Percentiles rank a stretch among this genome's conserved stretches.
These are phyloP conservation scores for Alethe castanea DNA, from an alignment of 2,113 vertebrate genomes.

Conservation along the genomic window DNA sequence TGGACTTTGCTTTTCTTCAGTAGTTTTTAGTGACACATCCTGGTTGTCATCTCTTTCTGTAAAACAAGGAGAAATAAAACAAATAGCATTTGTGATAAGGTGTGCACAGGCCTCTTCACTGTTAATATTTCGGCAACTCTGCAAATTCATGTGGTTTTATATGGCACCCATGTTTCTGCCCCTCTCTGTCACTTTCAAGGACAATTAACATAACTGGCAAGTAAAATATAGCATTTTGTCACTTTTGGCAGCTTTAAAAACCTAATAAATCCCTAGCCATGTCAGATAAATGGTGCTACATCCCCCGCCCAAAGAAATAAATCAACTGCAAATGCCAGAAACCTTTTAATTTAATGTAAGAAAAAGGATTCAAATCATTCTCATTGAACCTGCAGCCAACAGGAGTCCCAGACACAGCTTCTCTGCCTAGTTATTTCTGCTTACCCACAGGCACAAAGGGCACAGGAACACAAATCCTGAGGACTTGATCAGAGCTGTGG, in stretches of 20 bases:
- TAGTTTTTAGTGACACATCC: constrained; percentile 77
- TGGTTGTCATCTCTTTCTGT: constrained; percentile 84
- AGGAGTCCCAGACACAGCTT: background rate
- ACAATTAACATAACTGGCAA: background rate
- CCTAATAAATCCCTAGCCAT: background rate
- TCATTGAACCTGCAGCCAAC: background rate
- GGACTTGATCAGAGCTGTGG: background rate
- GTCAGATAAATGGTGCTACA: background rate
- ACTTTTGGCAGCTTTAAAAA: background rate
- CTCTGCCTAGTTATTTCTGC: background rate
- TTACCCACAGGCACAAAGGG: background rate
- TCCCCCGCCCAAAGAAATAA: background rate
- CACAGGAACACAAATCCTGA: background rate
- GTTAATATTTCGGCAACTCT: background rate
- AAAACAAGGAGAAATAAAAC: constrained; percentile 42
- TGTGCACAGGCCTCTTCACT: background rate
- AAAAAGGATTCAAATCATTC: background rate
- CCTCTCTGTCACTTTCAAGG: background rate
- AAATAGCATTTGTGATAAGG: background rate
- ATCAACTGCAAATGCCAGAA: background rate
- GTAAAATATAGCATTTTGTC: background rate
- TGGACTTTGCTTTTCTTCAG: constrained; percentile 11
- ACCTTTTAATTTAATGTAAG: background rate
- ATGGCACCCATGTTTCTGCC: background rate
- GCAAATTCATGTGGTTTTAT: background rate